phyloP scores from a whole-genome alignment of 1,140 invertebrate species.

The Apis cerana region DNA sequence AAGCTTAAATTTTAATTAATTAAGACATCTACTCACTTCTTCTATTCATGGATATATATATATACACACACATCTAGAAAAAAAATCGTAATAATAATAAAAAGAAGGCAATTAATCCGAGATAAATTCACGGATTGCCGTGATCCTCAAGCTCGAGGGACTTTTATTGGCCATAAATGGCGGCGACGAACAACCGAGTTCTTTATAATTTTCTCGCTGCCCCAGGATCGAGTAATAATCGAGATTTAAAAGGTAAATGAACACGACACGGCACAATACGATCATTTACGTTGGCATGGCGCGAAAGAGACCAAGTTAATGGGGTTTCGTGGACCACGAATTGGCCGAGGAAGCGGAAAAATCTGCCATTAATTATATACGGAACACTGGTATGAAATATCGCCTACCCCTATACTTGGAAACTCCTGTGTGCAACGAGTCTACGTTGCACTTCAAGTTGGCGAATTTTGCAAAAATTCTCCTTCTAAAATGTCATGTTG shows the following conservation, averaged over 20 bases:
- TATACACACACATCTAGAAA: no score
- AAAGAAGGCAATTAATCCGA: conserved; percentile 5
- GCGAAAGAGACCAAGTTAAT: conserved; percentile 31
- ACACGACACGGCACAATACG: conserved; percentile 20
- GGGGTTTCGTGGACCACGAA: conserved; percentile 30
- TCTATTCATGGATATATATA: no score
- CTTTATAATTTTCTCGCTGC: conserved; percentile 6
- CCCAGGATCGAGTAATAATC: conserved; percentile 16
- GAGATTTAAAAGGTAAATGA: conserved; percentile 21
- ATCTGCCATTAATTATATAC: conserved; percentile 51
- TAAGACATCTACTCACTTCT: no score
- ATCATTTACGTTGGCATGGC: conserved; percentile 17
- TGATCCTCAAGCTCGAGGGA: not conserved
- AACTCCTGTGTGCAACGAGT: not conserved
- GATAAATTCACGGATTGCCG: conserved; percentile 4
- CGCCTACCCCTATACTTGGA: not conserved
- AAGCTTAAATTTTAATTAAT: no score
- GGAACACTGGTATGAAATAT: conserved; percentile 49
- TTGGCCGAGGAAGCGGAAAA: conserved; percentile 48
- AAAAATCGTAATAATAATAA: not conserved
- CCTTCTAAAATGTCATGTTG: not conserved
- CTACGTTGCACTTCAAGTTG: conserved; percentile 3
- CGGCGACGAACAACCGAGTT: not conserved
- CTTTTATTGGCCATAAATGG: conserved; percentile 23
- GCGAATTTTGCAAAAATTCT: conserved; percentile 22